Base-by-base conservation (phyloP, 2,888 invertebrate genomes). In the Brachyopa scutellaris region DNA sequence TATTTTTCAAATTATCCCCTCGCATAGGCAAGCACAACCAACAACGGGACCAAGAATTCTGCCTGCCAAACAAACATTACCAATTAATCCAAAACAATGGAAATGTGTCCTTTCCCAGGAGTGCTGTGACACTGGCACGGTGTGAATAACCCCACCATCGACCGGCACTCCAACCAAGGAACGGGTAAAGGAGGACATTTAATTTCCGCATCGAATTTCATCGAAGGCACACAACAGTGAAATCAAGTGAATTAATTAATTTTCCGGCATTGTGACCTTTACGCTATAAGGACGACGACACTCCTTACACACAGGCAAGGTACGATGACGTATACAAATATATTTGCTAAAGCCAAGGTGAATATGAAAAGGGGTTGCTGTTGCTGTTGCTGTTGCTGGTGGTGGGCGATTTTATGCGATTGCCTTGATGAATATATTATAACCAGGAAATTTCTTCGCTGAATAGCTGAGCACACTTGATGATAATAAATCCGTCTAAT, bases 181-280 rank as follows among this genome's bases (percentile, higher is more conserved):
- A 33, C 36, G 15, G 19, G 13, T 2, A 57, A 19, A 49, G 51
- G 21, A 74, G 80, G 80, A 69, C 76, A 76, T 80, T 76, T 80
- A 69, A 76, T 80, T 76, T 76, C 76, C 64, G 51, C 80, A 80
- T 80, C 64, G 74, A 70, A 64, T 76, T 70, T 69, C 74, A 76
- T 59, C 51, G 45, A 62, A 64, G 69, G 67, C 49, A 42, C 26
- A 69, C 42, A 38, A 23, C 15, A 73, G 53, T 47, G 66, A 77
- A 82, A 82, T 82, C 82, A 82, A 77, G 77, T 77, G 77, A 82
- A 82, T 82, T 82, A 82, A 82, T 82, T 82, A 82, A 77, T 77
- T 82, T 82, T 77, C 82, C 82, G 82, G 82, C 77, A 66, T 66
- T 82, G 77, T 72, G 82, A 76, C 82, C 77, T 76, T 76, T 61